Conservation (phyloP, 1,140 invertebrate genomes). For the Frieseomelitta varia region DNA sequence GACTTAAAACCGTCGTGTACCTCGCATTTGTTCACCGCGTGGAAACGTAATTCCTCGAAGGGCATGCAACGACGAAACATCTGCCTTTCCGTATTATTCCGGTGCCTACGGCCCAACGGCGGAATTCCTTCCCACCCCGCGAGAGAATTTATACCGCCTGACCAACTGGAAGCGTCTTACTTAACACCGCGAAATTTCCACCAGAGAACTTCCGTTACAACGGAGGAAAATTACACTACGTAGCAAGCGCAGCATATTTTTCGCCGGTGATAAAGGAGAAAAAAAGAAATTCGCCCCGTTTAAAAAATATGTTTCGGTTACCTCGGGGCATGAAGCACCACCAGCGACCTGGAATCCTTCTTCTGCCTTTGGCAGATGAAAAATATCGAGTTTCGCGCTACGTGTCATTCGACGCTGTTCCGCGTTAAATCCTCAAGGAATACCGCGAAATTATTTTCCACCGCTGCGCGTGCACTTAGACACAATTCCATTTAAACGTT, state of each 20-base stretch:
- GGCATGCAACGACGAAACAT: background rate
- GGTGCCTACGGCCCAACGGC: no score
- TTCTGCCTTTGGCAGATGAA: background rate
- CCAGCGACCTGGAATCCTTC: background rate
- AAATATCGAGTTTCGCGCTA: background rate
- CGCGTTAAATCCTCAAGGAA: background rate
- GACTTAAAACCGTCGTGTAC: slow-evolving; percentile 33
- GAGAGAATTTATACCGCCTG: slow-evolving; percentile 16
- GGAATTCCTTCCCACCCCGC: background rate
- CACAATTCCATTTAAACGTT: background rate
- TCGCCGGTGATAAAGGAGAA: background rate
- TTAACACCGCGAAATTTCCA: background rate
- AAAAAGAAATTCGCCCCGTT: background rate
- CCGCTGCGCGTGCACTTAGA: background rate
- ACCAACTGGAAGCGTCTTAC: background rate
- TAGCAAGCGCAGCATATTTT: background rate
- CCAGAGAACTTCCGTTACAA: background rate
- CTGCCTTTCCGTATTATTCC: background rate
- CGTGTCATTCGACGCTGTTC: background rate
- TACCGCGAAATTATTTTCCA: background rate
- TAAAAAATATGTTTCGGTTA: background rate
- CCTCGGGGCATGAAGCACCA: background rate
- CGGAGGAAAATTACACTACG: background rate
- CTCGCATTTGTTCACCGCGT: background rate
- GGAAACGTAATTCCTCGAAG: slow-evolving; percentile 31